phyloP scores from a whole-genome alignment of 2,113 vertebrate genomes.

The Pardalotus punctatus region DNA sequence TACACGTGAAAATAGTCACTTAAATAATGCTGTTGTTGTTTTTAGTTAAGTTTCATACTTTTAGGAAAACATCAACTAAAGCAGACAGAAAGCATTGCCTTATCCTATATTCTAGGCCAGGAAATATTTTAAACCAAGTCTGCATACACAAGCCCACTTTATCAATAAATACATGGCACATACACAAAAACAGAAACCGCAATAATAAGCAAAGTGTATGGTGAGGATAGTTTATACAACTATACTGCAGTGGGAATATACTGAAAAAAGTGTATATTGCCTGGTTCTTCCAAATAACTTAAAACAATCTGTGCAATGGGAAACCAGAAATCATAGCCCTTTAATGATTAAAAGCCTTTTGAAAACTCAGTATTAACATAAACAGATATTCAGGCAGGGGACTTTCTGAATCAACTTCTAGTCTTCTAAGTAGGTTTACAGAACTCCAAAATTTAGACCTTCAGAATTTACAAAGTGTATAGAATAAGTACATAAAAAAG shows the following conservation, averaged over 20 bases:
- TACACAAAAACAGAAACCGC: neutral
- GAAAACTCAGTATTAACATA: neutral
- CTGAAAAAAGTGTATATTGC: neutral
- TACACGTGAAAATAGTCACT: neutral
- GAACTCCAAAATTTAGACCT: neutral
- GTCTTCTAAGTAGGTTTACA: neutral
- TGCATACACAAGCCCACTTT: neutral
- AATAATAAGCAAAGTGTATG: neutral
- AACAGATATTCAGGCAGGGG: neutral
- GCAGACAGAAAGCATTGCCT: neutral
- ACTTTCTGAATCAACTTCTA: neutral
- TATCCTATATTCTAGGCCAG: neutral
- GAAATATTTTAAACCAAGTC: neutral
- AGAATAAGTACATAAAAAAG: neutral
- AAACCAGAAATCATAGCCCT: neutral
- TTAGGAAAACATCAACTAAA: neutral
- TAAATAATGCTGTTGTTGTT: neutral
- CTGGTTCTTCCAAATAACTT: neutral
- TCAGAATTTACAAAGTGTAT: neutral
- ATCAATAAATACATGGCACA: neutral
- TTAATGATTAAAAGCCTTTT: neutral
- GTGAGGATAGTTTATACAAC: fast-evolving
- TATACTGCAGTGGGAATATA: fast-evolving
- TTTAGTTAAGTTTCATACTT: neutral
- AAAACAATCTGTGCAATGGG: neutral